Conservation (phyloP, 2,888 invertebrate species). For the Phaedon cochleariae region DNA sequence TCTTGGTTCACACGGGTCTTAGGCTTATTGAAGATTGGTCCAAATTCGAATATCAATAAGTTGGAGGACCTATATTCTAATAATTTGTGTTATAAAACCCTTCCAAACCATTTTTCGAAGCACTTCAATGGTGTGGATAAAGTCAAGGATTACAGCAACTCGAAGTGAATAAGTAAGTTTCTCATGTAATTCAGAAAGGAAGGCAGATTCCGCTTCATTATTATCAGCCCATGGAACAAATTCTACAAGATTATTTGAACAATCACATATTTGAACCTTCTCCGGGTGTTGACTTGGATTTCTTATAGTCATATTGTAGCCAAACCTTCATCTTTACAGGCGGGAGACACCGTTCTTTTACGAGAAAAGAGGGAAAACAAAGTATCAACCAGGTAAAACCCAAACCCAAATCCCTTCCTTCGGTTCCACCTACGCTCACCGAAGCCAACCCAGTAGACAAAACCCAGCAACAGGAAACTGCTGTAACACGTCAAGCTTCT, state of each 20-base stretch:
- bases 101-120: not conserved
- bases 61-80: not conserved
- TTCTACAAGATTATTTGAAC: not conserved
- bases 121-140: not conserved
- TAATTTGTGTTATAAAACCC: not conserved
- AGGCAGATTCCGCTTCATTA: not conserved
- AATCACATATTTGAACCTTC: not conserved
- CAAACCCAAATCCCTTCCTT: no score
- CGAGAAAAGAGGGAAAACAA: no score
- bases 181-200: not conserved
- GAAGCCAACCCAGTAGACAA: no score
- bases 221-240: not conserved
- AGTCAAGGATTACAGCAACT: not conserved
- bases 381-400: no score
- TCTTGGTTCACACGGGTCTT: not conserved
- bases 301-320: not conserved
- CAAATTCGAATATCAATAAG: not conserved
- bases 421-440: no score
- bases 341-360: no score
- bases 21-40: not conserved
- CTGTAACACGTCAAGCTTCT: no score
- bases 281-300: not conserved
- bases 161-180: not conserved
- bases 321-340: no score
- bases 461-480: no score